Conservation (phyloP, 2,113 vertebrate genomes). For the Irena cyanogastra region DNA sequence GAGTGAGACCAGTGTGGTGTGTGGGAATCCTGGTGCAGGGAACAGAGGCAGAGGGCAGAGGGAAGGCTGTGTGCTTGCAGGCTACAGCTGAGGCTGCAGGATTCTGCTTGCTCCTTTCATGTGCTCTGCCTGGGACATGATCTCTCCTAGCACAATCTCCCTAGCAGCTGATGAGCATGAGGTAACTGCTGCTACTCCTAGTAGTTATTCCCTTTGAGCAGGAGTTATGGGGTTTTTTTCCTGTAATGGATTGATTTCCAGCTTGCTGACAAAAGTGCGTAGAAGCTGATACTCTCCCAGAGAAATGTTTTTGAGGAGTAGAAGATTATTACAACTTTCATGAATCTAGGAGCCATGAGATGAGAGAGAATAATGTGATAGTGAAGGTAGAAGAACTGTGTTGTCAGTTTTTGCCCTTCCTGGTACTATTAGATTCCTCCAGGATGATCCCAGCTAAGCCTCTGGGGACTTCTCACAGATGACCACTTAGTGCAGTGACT, state of each 20-base stretch:
- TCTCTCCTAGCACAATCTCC: not conserved
- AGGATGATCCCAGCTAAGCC: not conserved
- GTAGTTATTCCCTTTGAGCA: not conserved
- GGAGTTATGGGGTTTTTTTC: fast-evolving
- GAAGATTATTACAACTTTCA: not conserved
- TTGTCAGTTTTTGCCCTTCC: not conserved
- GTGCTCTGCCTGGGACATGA: not conserved
- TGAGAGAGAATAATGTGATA: not conserved
- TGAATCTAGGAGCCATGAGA: not conserved
- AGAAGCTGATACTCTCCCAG: not conserved
- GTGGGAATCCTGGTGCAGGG: fast-evolving
- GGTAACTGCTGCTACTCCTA: not conserved
- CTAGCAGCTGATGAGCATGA: not conserved
- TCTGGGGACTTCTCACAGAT: not conserved
- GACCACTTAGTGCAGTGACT: not conserved
- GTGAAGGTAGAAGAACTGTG: not conserved
- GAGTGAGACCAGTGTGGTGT: too few species aligned
- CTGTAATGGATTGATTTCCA: fast-evolving
- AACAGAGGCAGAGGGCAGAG: not conserved
- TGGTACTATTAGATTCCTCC: not conserved
- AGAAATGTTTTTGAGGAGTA: not conserved
- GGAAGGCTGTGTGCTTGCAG: too few species aligned
- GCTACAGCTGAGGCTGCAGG: not conserved
- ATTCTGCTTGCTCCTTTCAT: not conserved
- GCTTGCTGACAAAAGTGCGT: not conserved